Evolutionary conservation across 1,140 invertebrate genomes (phyloP).

Genomic region (Pomacea maculata): DNA sequence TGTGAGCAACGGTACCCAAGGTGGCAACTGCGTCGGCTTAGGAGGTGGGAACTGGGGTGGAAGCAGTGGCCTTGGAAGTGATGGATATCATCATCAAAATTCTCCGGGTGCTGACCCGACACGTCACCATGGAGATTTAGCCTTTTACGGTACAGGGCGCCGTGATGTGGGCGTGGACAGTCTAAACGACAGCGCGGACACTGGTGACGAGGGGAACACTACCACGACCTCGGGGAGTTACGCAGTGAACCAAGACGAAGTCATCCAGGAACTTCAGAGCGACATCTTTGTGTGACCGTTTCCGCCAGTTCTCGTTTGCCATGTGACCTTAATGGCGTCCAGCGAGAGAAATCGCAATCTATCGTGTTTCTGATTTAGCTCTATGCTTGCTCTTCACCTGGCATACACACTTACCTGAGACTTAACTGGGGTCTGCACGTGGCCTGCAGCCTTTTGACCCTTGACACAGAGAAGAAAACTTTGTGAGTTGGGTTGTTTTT

Average conservation of each 20-base stretch:
- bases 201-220: constrained; percentile 4
- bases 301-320: not conserved
- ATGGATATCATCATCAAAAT: not conserved
- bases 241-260: constrained; percentile 21
- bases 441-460: too few relatives aligned
- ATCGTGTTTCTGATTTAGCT: too few relatives aligned
- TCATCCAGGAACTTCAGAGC: constrained; percentile 19
- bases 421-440: too few relatives aligned
- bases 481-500: too few relatives aligned
- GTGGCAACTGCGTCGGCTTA: not conserved
- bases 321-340: too few relatives aligned
- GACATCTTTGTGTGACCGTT: constrained; percentile 14
- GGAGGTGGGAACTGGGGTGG: not conserved
- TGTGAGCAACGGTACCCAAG: too few relatives aligned
- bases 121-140: constrained; percentile 5
- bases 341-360: too few relatives aligned
- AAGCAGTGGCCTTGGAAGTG: not conserved
- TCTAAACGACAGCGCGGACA: constrained; percentile 18
- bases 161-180: constrained; percentile 13
- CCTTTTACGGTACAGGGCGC: not conserved
- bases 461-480: too few relatives aligned
- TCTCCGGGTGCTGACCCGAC: not conserved
- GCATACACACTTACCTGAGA: too few relatives aligned
- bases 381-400: too few relatives aligned
- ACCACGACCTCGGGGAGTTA: constrained; percentile 27